Base-by-base conservation (phyloP, 2,113 vertebrate species). In the Nestor notabilis region DNA sequence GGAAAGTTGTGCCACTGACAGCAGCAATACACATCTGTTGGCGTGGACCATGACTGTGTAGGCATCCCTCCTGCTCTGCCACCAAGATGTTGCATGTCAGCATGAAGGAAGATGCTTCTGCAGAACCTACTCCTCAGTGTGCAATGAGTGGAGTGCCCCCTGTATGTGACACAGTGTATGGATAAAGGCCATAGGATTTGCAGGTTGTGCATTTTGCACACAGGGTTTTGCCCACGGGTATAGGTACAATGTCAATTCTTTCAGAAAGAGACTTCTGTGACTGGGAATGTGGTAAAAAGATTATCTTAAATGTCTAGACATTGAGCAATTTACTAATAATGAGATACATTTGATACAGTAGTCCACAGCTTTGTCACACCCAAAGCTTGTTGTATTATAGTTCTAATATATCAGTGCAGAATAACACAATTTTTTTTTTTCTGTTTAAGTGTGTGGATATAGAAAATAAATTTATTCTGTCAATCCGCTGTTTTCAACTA, bases 141-240 rank as follows among this genome's bases (percentile, higher is more conserved):
- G n/a, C 29, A n/a, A 8, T 2, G 28, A 43, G 23, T 4, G 20
- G 25, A 64, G 27, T 4, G 20, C 20, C 35, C 68, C 44, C 43
- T 69, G 44, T 11, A 8, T 35, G 25, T 0, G 0, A 9, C 29
- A 33, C 39, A 44, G n/a, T 0, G 0, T 2, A 9, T 1, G 5
- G 14, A 13, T 9, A 39, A 31, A 56, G 9, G 63, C 41, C 58
- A 2, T 8, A 43, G n/a, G 13, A 25, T 89, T 41, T 58, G 10
- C 64, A 53, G 11, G 11, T 2, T 66, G 50, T 23, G 13, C 25
- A 1, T 39, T 82, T 37, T 15, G 35, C 20, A 16, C 0, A 3
- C 63, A 33, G 28, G 53, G 37, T 63, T 92, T 86, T 83, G 25
- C 35, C 31, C 47, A n/a, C 18, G 16, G 17, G 4, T 44, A 19